Conservation (phyloP, 2,888 invertebrate genomes). For the Acleris sparsana region DNA sequence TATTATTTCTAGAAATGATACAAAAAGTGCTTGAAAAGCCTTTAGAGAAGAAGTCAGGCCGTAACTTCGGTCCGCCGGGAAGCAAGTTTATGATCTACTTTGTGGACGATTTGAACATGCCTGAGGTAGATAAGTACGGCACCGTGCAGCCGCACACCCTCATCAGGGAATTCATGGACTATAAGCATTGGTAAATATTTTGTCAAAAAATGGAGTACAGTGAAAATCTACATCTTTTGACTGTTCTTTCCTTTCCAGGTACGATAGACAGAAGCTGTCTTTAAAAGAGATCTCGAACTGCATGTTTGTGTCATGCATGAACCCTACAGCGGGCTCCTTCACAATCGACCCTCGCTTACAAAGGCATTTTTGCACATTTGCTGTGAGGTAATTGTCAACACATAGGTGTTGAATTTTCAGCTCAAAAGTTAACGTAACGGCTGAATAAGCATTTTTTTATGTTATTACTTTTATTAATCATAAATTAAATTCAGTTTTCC, state of each 20-base stretch:
- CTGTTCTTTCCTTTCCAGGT: conserved; percentile 73
- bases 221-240: background rate
- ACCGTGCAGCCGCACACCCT: conserved; percentile 98
- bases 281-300: conserved; percentile 96
- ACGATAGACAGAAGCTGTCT: conserved; percentile 92
- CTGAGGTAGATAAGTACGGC: conserved; percentile 96
- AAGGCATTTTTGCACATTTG: conserved; percentile 93
- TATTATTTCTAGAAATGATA: conserved; percentile 87
- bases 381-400: conserved; percentile 88
- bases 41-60: conserved; percentile 96
- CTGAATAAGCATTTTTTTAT: too few relatives aligned
- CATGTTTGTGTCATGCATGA: conserved; percentile 98
- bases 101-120: conserved; percentile 98
- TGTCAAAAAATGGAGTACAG: background rate
- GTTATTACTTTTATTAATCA: background rate
- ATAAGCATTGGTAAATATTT: conserved; percentile 90
- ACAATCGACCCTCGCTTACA: conserved; percentile 96
- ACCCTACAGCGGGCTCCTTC: conserved; percentile 97
- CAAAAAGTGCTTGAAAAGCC: conserved; percentile 95
- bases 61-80: conserved; percentile 97
- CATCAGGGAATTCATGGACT: conserved; percentile 96
- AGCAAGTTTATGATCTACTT: conserved; percentile 96
- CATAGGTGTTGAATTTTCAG: too few relatives aligned
- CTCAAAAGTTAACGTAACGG: too few relatives aligned
- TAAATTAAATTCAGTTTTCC: conserved; percentile 87